Base-by-base conservation (phyloP, 2,888 invertebrate species). In the Melanotus villosus region DNA sequence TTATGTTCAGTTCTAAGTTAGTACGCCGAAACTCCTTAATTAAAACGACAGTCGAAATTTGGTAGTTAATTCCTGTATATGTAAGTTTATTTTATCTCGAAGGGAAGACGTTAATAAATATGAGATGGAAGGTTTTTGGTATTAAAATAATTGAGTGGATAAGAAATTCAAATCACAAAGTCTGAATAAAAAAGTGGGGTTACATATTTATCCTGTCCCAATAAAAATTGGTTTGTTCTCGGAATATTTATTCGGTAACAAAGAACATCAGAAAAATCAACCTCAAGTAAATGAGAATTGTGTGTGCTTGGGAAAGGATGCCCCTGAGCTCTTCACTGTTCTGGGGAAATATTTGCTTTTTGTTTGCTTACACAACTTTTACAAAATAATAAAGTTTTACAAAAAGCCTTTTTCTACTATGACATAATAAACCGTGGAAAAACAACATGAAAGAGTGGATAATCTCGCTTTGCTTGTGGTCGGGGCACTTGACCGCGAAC, bases 401-500 rank as follows among this genome's bases (percentile, higher is more conserved):
- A 32, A 60, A 45, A 47, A 41, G 23, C 26, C 41, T 56, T 41
- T 41, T 38, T 30, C 1, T 26, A 10, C 12, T 34, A 32, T 23
- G 34, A 65, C 57, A 43, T 21, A 64, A 64, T 52, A 52, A 52
- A 34, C 56, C 23, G 1, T 12, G 14, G 45, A 23, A 36, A 47
- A 50, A 62, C 32, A 62, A 56, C 41, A 32, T 56, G 64, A 54
- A 62, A 62, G 36, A 19, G 30, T 21, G 50, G 41, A 54, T 54
- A 63, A 63, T 63, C 52, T 50, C 41, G 30, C 54, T 34, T 45
- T 43, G 21, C 38, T 64, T 47, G 43, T 21, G 19, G 56, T 7
- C 21, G 52, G 45, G 23, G 30, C 65, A 58, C 65, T 65, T 65
- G 65, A 65, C 65, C 65, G 65, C 47, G 30, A 58, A 58, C 65